A percentile compares a stretch with the other conserved stretches of the same genome.
phyloP scores from a whole-genome alignment of 2,113 vertebrate genomes.

The Loxodonta africana region DNA sequence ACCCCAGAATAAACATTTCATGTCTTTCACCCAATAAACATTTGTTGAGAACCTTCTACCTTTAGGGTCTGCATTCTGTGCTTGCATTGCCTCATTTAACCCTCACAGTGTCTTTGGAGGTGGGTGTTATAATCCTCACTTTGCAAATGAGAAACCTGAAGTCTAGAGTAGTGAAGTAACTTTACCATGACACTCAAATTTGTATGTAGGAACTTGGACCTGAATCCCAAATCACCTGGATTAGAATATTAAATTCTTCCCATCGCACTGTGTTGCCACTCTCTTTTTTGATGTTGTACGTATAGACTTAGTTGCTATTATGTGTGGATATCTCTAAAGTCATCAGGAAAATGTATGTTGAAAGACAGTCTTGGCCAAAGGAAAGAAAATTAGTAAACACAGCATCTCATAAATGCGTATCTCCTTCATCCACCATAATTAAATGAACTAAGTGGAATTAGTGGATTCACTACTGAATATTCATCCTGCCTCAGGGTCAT shows the following conservation, averaged over 20 bases:
- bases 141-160: not conserved
- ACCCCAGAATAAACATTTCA: not conserved
- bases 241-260: not conserved
- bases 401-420: not conserved
- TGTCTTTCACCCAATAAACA: not conserved
- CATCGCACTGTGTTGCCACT: not conserved
- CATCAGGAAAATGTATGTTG: not conserved
- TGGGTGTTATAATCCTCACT: not conserved
- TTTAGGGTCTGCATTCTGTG: not conserved
- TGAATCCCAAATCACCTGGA: not conserved
- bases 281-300: not conserved
- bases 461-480: not conserved
- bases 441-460: slow-evolving; percentile 51
- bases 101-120: not conserved
- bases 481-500: not conserved
- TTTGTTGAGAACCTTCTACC: slow-evolving; percentile 4
- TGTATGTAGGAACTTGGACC: not conserved
- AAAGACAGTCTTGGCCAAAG: slow-evolving; percentile 7
- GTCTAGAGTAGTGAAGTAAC: not conserved
- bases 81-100: not conserved
- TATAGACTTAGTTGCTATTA: not conserved
- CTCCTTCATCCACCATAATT: not conserved
- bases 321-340: not conserved
- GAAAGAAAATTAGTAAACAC: not conserved
- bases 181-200: not conserved